phyloP scores from a whole-genome alignment of 2,888 invertebrate species.

The Acrobasis repandana region DNA sequence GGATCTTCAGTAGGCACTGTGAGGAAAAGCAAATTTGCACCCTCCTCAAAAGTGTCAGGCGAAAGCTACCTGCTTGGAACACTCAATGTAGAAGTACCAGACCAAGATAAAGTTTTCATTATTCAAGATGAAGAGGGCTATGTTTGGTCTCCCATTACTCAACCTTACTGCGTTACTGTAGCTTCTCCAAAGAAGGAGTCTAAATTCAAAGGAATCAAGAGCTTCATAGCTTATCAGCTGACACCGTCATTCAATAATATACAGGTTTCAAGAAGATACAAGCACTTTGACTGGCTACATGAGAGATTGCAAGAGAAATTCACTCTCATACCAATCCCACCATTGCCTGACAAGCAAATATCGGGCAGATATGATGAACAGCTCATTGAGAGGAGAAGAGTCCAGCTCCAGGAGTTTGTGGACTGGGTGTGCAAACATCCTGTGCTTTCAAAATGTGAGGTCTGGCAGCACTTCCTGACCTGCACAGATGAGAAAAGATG shows the following conservation, averaged over 20 bases:
- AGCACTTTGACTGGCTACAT: conserved; percentile 99
- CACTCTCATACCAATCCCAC: conserved; percentile 96
- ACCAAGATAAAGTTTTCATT: conserved; percentile 88
- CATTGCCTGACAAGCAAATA: conserved; percentile 98
- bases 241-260: conserved; percentile 97
- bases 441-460: conserved; percentile 94
- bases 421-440: conserved; percentile 98
- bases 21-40: conserved; percentile 91
- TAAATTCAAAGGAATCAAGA: conserved; percentile 98
- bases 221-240: conserved; percentile 97
- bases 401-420: conserved; percentile 97
- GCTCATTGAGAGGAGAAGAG: conserved; percentile 96
- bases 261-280: conserved; percentile 96
- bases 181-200: conserved; percentile 98
- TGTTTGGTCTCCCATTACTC: conserved; percentile 89
- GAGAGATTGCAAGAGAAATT: conserved; percentile 97
- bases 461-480: conserved; percentile 98
- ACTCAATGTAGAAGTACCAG: conserved; percentile 86
- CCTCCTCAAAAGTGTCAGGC: conserved; percentile 94
- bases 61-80: conserved; percentile 94
- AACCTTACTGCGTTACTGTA: conserved; percentile 92
- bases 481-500: conserved; percentile 98
- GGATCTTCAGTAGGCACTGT: conserved; percentile 85
- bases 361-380: conserved; percentile 98
- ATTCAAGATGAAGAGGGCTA: conserved; percentile 88